phyloP scores from a whole-genome alignment of 2,888 invertebrate genomes.

The Pyrochroa serraticornis region DNA sequence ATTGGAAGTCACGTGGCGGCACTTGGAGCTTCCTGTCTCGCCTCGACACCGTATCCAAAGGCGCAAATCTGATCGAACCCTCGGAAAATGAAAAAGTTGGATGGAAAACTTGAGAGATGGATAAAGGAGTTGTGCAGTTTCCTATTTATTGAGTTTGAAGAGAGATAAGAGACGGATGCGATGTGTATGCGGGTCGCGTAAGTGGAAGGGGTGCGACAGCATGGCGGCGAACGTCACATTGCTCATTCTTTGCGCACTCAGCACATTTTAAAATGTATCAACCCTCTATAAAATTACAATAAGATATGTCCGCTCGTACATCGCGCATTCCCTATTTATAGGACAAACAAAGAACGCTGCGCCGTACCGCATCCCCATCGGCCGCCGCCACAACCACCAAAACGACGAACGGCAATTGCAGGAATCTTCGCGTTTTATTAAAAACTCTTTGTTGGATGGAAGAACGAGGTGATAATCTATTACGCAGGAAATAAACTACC shows the following conservation, averaged over 20 bases:
- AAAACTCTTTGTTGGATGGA: conserved; percentile 27
- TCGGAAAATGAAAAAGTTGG: conserved; percentile 54
- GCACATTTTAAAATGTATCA: conserved; percentile 61
- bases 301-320: conserved; percentile 52
- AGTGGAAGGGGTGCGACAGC: conserved; percentile 57
- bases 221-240: conserved; percentile 59
- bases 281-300: conserved; percentile 60
- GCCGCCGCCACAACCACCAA: background rate
- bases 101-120: conserved; percentile 51
- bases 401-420: background rate
- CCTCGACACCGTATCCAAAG: conserved; percentile 2
- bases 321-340: conserved; percentile 42
- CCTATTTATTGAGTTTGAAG: conserved; percentile 57
- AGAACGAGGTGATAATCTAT: conserved; percentile 36
- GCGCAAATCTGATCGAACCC: conserved; percentile 50
- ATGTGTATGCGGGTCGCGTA: conserved; percentile 57
- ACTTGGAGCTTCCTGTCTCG: conserved; percentile 29
- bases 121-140: conserved; percentile 55
- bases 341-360: conserved; percentile 37
- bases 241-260: conserved; percentile 60
- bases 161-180: conserved; percentile 53
- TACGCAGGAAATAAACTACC: conserved; percentile 33
- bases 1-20: conserved; percentile 24
- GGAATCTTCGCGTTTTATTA: conserved; percentile 1
- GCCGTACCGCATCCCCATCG: background rate